Percentiles rank a stretch among this genome's conserved stretches.
phyloP scores from a whole-genome alignment of 2,797 vertebrate species.

The Anguilla anguilla region DNA sequence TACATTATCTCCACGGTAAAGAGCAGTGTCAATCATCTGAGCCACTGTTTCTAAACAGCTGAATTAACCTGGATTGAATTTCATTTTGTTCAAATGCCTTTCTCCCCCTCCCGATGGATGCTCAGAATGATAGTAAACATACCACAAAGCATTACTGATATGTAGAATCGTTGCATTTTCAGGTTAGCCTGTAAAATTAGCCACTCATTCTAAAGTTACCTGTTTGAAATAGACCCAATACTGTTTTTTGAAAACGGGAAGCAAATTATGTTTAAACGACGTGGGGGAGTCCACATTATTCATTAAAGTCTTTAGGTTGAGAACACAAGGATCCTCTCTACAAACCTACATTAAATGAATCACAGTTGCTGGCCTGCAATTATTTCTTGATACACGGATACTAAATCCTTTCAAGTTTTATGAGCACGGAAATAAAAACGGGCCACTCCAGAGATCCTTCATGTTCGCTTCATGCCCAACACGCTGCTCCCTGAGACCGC shows the following conservation, averaged over 20 bases:
- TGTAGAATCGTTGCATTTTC: background rate
- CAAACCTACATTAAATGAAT: background rate
- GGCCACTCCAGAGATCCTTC: background rate
- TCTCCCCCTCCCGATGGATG: background rate
- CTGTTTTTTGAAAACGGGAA: slow-evolving; percentile 5
- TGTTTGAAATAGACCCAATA: background rate
- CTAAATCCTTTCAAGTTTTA: slow-evolving; percentile 18
- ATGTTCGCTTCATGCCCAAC: slow-evolving; percentile 1
- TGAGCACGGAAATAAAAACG: background rate
- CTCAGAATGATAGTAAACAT: background rate
- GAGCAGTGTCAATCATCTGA: background rate
- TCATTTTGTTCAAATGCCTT: background rate
- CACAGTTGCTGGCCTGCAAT: background rate
- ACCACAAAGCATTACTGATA: background rate
- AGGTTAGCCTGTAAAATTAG: background rate
- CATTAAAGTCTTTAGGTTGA: slow-evolving; percentile 7
- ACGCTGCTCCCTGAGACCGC: background rate
- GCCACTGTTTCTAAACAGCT: background rate
- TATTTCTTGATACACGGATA: slow-evolving; percentile 9
- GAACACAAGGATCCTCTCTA: background rate
- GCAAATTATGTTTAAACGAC: slow-evolving; percentile 12
- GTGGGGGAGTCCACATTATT: background rate
- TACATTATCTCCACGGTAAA: background rate
- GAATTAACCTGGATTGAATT: background rate
- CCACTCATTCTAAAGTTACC: background rate